Percentiles rank a stretch among this genome's conserved stretches.
Conservation (phyloP, 2,888 invertebrate species). For the Caenorhabditis becei region DNA sequence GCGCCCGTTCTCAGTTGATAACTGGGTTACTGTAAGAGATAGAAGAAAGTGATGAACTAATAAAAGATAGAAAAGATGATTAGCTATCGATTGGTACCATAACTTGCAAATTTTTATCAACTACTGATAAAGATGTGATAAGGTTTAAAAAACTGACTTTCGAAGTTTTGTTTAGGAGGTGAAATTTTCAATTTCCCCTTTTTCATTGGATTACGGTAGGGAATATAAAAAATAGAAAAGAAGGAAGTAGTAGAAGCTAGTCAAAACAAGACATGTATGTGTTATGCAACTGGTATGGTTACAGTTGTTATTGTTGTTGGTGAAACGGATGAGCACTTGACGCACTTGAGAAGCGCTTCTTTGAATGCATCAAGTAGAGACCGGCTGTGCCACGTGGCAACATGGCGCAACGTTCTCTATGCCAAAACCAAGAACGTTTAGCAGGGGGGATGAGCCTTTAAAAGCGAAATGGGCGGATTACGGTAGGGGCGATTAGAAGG, state of each 20-base stretch:
- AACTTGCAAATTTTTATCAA: too few species aligned
- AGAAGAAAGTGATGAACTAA: too few species aligned
- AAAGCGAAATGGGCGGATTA: slow-evolving; percentile 44
- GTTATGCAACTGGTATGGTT: slow-evolving; percentile 50
- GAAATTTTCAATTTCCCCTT: too few species aligned
- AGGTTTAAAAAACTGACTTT: too few species aligned
- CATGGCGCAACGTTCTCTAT: slow-evolving; percentile 17
- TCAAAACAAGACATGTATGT: neutral
- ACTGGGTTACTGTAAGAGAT: too few species aligned
- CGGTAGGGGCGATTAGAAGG: slow-evolving; percentile 35
- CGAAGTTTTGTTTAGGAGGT: too few species aligned
- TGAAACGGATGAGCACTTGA: slow-evolving; percentile 50
- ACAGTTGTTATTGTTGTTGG: slow-evolving; percentile 33
- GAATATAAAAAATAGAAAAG: too few species aligned
- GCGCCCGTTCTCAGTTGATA: too few species aligned
- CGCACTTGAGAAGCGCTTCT: slow-evolving; percentile 58
- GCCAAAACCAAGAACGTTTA: slow-evolving; percentile 47
- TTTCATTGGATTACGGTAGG: too few species aligned
- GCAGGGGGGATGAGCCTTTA: slow-evolving; percentile 52
- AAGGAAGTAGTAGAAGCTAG: neutral
- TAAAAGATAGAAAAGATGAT: too few species aligned
- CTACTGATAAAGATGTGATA: too few species aligned
- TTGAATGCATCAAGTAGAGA: slow-evolving; percentile 36
- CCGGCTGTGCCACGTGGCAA: slow-evolving; percentile 5
- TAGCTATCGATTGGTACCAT: too few species aligned